phyloP scores from a whole-genome alignment of 1,140 invertebrate species.

The Dreissena polymorpha region DNA sequence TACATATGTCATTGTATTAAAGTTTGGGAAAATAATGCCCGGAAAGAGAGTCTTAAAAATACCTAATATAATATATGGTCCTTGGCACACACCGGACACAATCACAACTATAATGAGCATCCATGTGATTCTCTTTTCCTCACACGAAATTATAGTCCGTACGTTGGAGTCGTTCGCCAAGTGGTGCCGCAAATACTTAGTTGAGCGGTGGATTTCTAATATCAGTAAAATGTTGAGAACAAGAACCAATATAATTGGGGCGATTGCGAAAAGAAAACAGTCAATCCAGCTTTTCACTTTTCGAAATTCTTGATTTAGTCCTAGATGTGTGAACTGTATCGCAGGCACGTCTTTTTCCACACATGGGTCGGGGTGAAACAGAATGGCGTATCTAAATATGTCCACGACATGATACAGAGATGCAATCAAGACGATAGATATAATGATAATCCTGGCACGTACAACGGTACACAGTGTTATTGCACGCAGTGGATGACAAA shows the following conservation, averaged over 20 bases:
- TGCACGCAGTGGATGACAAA: slow-evolving; percentile 85
- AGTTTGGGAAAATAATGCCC: slow-evolving; percentile 6
- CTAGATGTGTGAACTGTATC: slow-evolving; percentile 53
- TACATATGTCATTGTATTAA: slow-evolving; percentile 35
- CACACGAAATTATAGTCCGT: slow-evolving; percentile 81
- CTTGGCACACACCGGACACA: slow-evolving; percentile 87
- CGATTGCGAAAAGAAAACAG: slow-evolving; percentile 82
- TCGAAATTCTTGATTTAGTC: slow-evolving; percentile 82
- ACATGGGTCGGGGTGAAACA: slow-evolving; percentile 3
- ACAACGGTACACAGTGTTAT: slow-evolving; percentile 85
- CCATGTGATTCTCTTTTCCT: slow-evolving; percentile 86
- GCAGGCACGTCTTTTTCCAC: slow-evolving; percentile 11
- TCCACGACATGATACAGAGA: slow-evolving; percentile 81
- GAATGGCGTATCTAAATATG: slow-evolving; percentile 65
- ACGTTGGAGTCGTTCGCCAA: slow-evolving; percentile 64
- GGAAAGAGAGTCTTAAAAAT: slow-evolving; percentile 79
- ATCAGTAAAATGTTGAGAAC: slow-evolving; percentile 88
- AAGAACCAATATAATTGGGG: slow-evolving; percentile 85
- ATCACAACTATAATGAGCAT: slow-evolving; percentile 88
- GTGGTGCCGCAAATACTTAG: slow-evolving; percentile 74
- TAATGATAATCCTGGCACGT: slow-evolving; percentile 82
- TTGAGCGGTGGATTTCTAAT: slow-evolving; percentile 82
- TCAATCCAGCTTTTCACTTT: slow-evolving; percentile 84
- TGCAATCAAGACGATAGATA: slow-evolving; percentile 83
- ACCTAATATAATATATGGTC: slow-evolving; percentile 79